Evolutionary conservation across 2,797 vertebrate species (phyloP).

Genomic region (Gymnocypris eckloni): DNA sequence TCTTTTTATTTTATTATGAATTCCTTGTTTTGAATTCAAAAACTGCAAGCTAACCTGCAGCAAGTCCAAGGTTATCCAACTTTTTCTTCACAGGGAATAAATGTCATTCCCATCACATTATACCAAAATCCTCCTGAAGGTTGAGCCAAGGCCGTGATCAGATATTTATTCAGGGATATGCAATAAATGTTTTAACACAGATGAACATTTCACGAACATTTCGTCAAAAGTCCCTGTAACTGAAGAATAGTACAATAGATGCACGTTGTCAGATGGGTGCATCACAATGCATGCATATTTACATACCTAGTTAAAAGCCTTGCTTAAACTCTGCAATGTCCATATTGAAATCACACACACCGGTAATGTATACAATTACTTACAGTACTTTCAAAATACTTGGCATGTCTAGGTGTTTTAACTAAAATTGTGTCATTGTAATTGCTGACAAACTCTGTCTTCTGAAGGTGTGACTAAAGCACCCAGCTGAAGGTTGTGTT

Average conservation of each 20-base stretch:
- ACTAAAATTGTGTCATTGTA: not conserved
- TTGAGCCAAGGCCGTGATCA: not conserved
- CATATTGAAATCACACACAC: not conserved
- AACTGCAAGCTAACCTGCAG: not conserved
- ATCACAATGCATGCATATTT: not conserved
- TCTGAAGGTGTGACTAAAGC: not conserved
- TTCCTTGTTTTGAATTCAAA: not conserved
- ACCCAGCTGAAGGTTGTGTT: slow-evolving; percentile 4
- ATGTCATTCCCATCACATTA: not conserved
- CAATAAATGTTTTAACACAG: slow-evolving; percentile 1
- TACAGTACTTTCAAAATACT: not conserved
- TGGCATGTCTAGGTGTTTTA: not conserved
- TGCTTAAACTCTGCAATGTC: not conserved
- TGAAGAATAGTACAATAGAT: not conserved
- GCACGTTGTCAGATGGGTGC: not conserved
- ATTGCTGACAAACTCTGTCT: not conserved
- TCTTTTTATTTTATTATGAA: not conserved
- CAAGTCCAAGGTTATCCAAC: not conserved
- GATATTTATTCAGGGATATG: not conserved
- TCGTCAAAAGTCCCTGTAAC: not conserved
- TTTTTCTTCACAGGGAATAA: not conserved
- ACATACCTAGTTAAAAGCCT: not conserved
- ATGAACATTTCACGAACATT: not conserved
- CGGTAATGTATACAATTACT: not conserved
- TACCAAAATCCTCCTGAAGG: not conserved